Evolutionary conservation across 2,113 vertebrate genomes (phyloP), one percentile per base, ranked within the genome.

Genomic region (Opisthocomus hoazin): DNA sequence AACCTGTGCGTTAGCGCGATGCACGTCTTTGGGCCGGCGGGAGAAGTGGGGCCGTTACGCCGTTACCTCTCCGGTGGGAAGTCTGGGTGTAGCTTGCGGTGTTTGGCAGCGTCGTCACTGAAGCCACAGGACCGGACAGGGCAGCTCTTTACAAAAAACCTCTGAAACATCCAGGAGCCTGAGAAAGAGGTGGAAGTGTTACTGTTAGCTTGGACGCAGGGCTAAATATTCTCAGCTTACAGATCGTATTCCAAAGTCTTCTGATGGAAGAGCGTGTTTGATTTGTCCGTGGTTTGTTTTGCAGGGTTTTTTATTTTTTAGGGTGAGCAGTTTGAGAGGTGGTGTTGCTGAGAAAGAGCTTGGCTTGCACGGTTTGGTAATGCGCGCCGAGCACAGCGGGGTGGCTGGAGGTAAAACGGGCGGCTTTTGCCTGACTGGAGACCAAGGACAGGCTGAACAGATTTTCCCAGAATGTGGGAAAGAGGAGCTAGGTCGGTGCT

Each of bases 21-120:
- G 0, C 5, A 0, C 43, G 46, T 46, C 29, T 34, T 34, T 19
- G 75, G 39, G n/a, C n/a, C 53, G 34, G 39, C 12, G 15, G 34
- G n/a, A 12, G 12, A 3, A 5, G 2, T 27, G 66, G 30, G n/a
- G 14, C 14, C 5, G 3, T 41, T 12, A 12, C 1, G 1, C 37
- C 9, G 1, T 30, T 41, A 11, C 8, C 27, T 24, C 14, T 30
- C 32, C 3, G 74, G 4, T 4, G 15, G 17, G 5, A 30, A 22
- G 11, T 14, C 46, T 39, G 37, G 66, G 29, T 80, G 53, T 48
- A 43, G 58, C 32, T 45, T 15, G 18, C 29, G 64, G 30, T n/a
- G 22, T 15, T 84, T 34, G 65, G 80, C 21, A 29, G 50, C 9
- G 50, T 29, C 1, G 0, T 12, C 32, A 2, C 26, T 15, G 88